Evolutionary conservation across 2,888 invertebrate species (phyloP).

Genomic region (Orthonychiurus folsomi): DNA sequence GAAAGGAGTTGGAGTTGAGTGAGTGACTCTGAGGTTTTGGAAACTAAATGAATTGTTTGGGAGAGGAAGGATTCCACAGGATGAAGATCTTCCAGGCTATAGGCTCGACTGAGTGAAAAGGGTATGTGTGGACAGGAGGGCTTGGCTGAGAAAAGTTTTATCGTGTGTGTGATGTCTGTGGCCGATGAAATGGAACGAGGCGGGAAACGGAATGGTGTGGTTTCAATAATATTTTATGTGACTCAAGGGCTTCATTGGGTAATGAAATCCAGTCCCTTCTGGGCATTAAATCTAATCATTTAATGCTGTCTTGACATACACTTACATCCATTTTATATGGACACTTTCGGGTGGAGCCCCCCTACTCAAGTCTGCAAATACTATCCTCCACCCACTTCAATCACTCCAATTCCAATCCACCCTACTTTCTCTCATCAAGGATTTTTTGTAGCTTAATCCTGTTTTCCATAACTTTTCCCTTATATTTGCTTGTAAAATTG

Average conservation of each 20-base stretch:
- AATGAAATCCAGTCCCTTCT: conserved; percentile 23
- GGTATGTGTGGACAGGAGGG: not conserved
- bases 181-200: not conserved
- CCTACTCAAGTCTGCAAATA: no score
- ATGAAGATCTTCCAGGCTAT: no score
- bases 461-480: no score
- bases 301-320: conserved; percentile 26
- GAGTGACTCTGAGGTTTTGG: not conserved
- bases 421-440: no score
- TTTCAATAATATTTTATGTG: conserved; percentile 29
- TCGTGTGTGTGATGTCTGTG: not conserved
- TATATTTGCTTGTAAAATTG: no score
- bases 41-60: not conserved
- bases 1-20: not conserved
- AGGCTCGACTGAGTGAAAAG: not conserved
- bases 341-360: no score
- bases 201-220: conserved; percentile 5
- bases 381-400: no score
- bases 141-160: conserved; percentile 1
- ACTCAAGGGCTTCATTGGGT: conserved; percentile 24
- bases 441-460: no score
- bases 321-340: conserved; percentile 15
- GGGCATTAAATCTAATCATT: conserved; percentile 23
- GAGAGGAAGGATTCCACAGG: no score
- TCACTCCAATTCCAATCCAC: no score